Base-by-base conservation (phyloP, 2,888 invertebrate genomes). In the Oscheius myriophilus region DNA sequence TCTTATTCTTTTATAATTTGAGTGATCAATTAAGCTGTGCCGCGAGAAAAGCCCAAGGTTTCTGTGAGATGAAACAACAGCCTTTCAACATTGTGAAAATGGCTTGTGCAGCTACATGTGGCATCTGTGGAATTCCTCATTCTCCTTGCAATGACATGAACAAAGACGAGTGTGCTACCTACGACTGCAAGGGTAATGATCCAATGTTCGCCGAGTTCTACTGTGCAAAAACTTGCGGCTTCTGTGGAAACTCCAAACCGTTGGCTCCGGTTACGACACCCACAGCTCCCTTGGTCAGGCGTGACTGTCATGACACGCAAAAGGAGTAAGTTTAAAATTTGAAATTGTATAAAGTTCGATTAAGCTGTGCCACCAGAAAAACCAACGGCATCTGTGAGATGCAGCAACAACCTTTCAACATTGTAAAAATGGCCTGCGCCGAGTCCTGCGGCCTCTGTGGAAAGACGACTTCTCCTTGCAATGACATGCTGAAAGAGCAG, bases 211-310 rank as follows among this genome's bases (percentile, higher is more conserved):
- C 71, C 26, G 76, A 76, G 26, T 73, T 69, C 26, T 59, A 67
- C 1, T 76, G 76, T 63, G 71, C 73, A 0, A 46, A 59, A 7
- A 73, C 69, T 4, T 76, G 76, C 52, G 76, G 76, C n/a, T 76
- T 67, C 63, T 76, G 76, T 70, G 33, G 33, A 7, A 65, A 52
- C 51, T 73, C 76, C 1, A 65, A 54, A 3, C 33, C 33, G n/a
- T n/a, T n/a, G 3, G 33, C 61, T 1, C 16, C 18, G 18, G 2
- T 18, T 49, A n/a, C 46, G 49, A 49, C 2, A 9, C n/a, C 61
- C 9, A 33, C 33, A 33, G 33, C 33, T 9, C 33, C 58, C 25
- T 9, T 45, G 25, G 12, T n/a, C 1, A 18, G 21, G 16, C 46
- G 26, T 26, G 26, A 16, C 18, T 61, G 61, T 33, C 26, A 49